Base-by-base conservation (phyloP, 2,797 vertebrate genomes). In the Sebastes cheni region DNA sequence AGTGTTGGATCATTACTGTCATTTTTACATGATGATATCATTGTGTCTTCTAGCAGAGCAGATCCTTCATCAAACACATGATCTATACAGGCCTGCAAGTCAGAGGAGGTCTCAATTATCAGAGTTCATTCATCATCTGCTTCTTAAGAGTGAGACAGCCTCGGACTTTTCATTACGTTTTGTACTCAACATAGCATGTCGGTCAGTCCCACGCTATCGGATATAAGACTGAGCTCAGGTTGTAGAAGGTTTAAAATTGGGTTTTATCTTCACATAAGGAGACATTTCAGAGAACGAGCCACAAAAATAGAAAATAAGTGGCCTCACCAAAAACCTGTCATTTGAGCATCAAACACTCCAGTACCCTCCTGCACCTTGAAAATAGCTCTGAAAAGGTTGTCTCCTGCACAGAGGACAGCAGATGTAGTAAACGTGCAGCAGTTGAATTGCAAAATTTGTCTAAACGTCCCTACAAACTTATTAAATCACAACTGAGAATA, bases 11-110 rank as follows among this genome's bases (percentile, higher is more conserved):
- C 84, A 75, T 86, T 76, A 73, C 86, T 74, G 82, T 79, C 82
- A 86, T 89, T 89, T 89, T 91, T 82, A 74, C 73, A 76, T 36
- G 85, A 86, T 69, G 83, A 90, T 82, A 82, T 90, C 90, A 88
- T 50, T 75, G 79, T 79, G 75, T 80, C 66, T 70, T 72, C 67
- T 73, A 58, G 86, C 39, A 20, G 69, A 69, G 74, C 72, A 75
- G 84, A 84, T 86, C 87, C 83, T 89, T 91, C 86, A 91, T 93
- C 87, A 82, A 86, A 79, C 79, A 79, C 80, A 60, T 67, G 77
- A 91, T 89, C 75, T 80, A 72, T 46, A 65, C 39, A 70, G 52
- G 60, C 79, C 84, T 79, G 78, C 67, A 39, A 84, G 90, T 83
- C 85, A 85, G 68, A 70, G 62, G 72, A 78, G 68, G 62, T 77